phyloP scores from a whole-genome alignment of 92 coral and sea anemone species.

The Porites evermanni region DNA sequence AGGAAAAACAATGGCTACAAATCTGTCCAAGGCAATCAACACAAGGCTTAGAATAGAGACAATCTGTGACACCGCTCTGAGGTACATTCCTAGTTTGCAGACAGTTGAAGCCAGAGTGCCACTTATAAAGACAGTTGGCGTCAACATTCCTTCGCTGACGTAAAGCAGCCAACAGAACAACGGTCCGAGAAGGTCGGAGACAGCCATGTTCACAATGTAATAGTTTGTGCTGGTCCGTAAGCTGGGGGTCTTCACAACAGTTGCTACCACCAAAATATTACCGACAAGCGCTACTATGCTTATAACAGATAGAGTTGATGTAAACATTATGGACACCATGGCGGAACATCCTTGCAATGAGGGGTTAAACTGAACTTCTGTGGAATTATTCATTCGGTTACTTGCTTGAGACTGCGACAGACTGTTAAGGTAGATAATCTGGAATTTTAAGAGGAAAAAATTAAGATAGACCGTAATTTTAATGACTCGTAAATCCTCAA shows the following conservation, averaged over 20 bases:
- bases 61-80: background rate
- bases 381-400: background rate
- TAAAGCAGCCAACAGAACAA: background rate
- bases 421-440: no score
- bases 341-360: background rate
- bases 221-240: background rate
- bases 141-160: background rate
- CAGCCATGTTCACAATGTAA: conserved; percentile 1
- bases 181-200: background rate
- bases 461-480: no score
- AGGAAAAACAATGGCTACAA: background rate
- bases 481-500: no score
- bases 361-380: background rate
- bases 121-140: background rate
- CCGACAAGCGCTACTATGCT: background rate
- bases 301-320: background rate
- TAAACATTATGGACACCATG: background rate
- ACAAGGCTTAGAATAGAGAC: background rate
- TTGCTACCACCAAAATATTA: background rate
- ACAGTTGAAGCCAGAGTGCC: background rate
- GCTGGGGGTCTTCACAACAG: background rate
- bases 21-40: background rate
- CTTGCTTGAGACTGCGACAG: no score
- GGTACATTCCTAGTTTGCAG: background rate
- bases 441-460: no score